These are phyloP conservation scores for Megalops atlanticus DNA, from an alignment of 2,113 vertebrate genomes.

Conservation along the genomic window DNA sequence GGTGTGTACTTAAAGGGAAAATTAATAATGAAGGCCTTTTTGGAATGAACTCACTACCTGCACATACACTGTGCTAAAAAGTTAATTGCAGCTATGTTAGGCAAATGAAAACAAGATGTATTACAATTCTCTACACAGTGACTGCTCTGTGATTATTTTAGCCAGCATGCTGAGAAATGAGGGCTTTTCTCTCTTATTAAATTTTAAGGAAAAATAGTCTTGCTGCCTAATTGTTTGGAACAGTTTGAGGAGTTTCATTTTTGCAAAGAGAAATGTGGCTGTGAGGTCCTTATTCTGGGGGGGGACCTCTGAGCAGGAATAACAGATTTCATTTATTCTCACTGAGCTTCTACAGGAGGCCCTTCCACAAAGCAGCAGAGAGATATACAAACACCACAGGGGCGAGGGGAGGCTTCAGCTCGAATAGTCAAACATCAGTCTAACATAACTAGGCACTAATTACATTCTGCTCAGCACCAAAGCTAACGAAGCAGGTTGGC, in stretches of 20 bases:
- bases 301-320: not conserved
- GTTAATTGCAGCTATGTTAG: not conserved
- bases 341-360: not conserved
- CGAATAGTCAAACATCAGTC: slow-evolving; percentile 50
- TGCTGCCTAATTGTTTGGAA: not conserved
- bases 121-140: not conserved
- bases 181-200: not conserved
- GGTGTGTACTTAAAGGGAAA: not conserved
- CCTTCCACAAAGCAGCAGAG: not conserved
- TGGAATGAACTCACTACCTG: not conserved
- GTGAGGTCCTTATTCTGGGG: not conserved
- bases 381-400: not conserved
- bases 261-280: not conserved
- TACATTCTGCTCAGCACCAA: slow-evolving; percentile 3
- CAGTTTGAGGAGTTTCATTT: not conserved
- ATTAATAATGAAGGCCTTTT: not conserved
- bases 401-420: slow-evolving; percentile 43
- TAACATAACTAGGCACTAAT: slow-evolving; percentile 13
- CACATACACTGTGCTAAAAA: no score
- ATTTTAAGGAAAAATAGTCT: not conserved
- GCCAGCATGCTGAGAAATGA: not conserved
- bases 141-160: not conserved
- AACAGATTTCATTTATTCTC: not conserved
- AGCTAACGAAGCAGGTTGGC: not conserved
- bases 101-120: not conserved